Conservation (phyloP, 1,140 invertebrate species). For the Homarus americanus region DNA sequence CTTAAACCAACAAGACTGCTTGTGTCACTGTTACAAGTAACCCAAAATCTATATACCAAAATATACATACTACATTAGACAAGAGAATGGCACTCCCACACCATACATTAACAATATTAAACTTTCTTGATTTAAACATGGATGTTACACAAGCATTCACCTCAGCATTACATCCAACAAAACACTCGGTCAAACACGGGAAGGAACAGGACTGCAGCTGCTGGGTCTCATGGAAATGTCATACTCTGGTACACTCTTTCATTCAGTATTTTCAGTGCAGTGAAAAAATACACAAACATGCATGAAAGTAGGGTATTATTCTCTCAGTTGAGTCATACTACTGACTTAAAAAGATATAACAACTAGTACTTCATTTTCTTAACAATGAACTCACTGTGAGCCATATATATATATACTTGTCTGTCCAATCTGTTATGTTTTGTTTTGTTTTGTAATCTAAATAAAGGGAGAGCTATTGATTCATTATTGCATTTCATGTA, state of each 20-base stretch:
- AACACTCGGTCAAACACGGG: neutral
- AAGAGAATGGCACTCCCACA: neutral
- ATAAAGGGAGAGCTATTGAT: neutral
- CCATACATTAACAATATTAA: slow-evolving; percentile 13
- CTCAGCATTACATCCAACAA: neutral
- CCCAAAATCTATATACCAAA: slow-evolving; percentile 41
- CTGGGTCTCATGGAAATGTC: neutral
- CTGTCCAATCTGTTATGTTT: neutral
- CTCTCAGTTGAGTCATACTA: neutral
- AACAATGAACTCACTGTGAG: neutral
- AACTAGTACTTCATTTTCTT: neutral
- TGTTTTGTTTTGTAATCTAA: neutral
- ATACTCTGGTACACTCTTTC: neutral
- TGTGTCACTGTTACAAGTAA: slow-evolving; percentile 4
- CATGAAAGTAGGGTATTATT: neutral
- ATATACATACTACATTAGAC: slow-evolving; percentile 56
- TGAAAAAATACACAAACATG: slow-evolving; percentile 16
- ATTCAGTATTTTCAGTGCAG: neutral
- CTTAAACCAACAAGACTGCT: neutral
- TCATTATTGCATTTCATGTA: neutral
- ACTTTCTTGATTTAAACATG: slow-evolving; percentile 1
- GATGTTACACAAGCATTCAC: neutral
- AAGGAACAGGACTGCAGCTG: neutral
- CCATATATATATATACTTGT: neutral
- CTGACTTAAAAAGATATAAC: neutral